These are phyloP conservation scores for Oryzias sinensis DNA, from an alignment of 2,797 vertebrate genomes.

Conservation along the genomic window DNA sequence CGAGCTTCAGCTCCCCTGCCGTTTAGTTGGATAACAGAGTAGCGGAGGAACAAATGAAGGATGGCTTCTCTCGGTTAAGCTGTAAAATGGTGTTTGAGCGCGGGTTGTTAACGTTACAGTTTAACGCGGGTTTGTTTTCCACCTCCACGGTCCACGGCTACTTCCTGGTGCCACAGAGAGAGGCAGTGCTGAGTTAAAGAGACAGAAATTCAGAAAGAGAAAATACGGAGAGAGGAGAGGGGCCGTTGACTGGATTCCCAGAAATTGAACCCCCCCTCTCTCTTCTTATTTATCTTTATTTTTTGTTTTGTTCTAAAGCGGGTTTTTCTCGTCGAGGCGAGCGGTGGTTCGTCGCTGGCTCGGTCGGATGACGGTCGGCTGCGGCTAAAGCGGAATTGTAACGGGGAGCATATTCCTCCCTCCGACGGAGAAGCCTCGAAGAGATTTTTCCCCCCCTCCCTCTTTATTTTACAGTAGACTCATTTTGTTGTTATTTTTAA, in stretches of 20 bases:
- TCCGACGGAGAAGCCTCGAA: slow-evolving; percentile 72
- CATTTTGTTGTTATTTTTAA: slow-evolving; percentile 43
- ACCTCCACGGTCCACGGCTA: slow-evolving; percentile 70
- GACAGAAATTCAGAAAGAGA: slow-evolving; percentile 85
- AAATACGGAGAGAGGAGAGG: slow-evolving; percentile 79
- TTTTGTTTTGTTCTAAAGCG: slow-evolving; percentile 40
- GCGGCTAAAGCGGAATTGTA: slow-evolving; percentile 77
- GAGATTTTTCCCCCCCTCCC: slow-evolving; percentile 50
- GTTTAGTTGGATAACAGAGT: slow-evolving; percentile 37
- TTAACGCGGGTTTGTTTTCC: slow-evolving; percentile 64
- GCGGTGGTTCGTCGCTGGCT: slow-evolving; percentile 50
- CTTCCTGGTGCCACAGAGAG: slow-evolving; percentile 87
- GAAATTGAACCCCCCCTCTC: slow-evolving; percentile 67
- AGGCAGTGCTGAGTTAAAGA: slow-evolving; percentile 91
- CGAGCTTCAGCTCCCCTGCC: slow-evolving; percentile 37
- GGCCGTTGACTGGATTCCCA: slow-evolving; percentile 81
- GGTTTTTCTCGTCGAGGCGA: slow-evolving; percentile 27
- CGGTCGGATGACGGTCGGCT: slow-evolving; percentile 72
- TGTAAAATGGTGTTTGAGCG: slow-evolving; percentile 43
- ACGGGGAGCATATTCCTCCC: slow-evolving; percentile 75
- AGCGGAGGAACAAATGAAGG: slow-evolving; percentile 32
- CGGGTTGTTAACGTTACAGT: slow-evolving; percentile 51
- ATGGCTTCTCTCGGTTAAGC: slow-evolving; percentile 29
- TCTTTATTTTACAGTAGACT: slow-evolving; percentile 37
- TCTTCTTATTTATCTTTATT: background rate